phyloP scores from a whole-genome alignment of 2,888 invertebrate genomes.

The Tipula vernalis region DNA sequence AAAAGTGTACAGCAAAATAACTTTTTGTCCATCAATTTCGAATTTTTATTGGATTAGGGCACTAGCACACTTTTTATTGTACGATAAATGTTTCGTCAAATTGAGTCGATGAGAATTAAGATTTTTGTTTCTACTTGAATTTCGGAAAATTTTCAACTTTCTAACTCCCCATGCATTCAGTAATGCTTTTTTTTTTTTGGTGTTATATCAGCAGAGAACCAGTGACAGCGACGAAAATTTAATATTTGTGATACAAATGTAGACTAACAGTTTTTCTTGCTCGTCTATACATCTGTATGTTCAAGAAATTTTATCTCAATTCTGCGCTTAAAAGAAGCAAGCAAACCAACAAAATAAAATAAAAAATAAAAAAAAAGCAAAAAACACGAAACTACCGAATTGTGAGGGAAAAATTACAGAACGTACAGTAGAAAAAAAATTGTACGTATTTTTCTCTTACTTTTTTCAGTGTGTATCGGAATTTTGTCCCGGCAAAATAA shows the following conservation, averaged over 20 bases:
- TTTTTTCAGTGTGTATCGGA: conserved; percentile 5
- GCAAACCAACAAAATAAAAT: no score
- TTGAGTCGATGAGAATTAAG: background rate
- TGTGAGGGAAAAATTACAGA: background rate
- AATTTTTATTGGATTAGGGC: background rate
- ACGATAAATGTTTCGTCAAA: background rate
- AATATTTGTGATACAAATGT: background rate
- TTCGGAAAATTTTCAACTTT: background rate
- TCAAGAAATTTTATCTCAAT: background rate
- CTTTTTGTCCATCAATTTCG: background rate
- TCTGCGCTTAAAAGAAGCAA: background rate
- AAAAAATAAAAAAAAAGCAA: background rate
- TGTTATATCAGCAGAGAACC: background rate
- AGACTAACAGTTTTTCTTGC: background rate
- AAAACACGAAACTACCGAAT: background rate
- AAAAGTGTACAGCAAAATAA: background rate
- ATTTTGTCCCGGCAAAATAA: conserved; percentile 5
- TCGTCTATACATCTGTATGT: background rate
- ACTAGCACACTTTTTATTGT: background rate
- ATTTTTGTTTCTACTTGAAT: background rate
- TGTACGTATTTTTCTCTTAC: background rate
- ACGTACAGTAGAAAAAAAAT: background rate
- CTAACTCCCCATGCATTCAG: background rate
- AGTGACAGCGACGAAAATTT: background rate
- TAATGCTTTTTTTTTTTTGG: background rate